Percentiles rank a stretch among this genome's conserved stretches.
Evolutionary conservation across 2,113 vertebrate genomes (phyloP).

Genomic region (Trematomus loennbergii): DNA sequence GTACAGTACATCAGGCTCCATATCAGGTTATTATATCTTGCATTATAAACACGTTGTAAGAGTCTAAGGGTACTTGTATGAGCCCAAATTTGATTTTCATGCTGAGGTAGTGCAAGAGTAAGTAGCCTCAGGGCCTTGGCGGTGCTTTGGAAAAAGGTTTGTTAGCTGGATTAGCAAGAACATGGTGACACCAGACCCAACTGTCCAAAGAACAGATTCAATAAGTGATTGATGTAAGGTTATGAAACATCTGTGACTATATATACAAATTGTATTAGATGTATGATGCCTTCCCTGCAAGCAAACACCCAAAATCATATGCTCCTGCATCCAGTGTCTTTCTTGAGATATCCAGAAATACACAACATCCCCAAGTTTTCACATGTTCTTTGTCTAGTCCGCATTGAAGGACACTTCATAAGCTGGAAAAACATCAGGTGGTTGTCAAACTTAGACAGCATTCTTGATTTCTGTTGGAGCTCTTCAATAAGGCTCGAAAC

Average conservation of each 20-base stretch:
- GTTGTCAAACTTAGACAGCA: neutral
- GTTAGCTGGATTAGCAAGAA: too few relatives aligned
- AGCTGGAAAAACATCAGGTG: neutral
- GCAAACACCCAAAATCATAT: too few relatives aligned
- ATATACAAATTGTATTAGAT: too few relatives aligned
- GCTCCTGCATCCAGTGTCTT: too few relatives aligned
- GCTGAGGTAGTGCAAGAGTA: neutral
- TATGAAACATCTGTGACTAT: too few relatives aligned
- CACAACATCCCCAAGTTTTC: neutral
- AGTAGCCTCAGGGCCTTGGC: neutral
- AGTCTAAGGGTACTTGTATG: neutral
- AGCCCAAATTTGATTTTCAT: slow-evolving; percentile 4
- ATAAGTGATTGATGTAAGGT: too few relatives aligned
- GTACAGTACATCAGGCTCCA: slow-evolving; percentile 4
- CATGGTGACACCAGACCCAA: too few relatives aligned
- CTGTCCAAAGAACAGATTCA: too few relatives aligned
- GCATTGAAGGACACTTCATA: neutral
- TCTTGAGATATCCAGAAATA: too few relatives aligned
- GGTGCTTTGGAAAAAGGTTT: neutral
- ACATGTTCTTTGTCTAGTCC: neutral
- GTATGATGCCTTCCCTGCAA: too few relatives aligned
- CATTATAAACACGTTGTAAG: neutral
- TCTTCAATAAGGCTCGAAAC: neutral
- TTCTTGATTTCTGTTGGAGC: neutral
- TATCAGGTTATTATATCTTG: slow-evolving; percentile 2